Conservation (phyloP, 1,140 invertebrate species). For the Rhagoletis zephyria region DNA sequence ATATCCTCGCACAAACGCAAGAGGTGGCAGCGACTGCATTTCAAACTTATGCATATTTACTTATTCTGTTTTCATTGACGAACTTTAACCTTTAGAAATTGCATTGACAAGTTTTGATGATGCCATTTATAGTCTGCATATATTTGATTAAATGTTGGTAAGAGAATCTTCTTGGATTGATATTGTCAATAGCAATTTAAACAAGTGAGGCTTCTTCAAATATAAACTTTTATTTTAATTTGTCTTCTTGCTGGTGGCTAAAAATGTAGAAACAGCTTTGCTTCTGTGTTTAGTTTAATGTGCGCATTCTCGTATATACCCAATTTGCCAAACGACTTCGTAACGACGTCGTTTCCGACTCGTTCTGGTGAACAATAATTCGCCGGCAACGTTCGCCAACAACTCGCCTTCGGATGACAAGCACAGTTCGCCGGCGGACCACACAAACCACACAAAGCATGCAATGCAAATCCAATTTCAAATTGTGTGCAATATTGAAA, state of each 20-base stretch:
- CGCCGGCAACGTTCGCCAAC: too few species aligned
- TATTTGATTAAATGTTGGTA: neutral
- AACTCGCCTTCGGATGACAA: too few species aligned
- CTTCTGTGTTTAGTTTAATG: neutral
- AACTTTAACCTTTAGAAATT: constrained; percentile 5
- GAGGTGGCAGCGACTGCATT: too few species aligned
- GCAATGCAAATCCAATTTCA: too few species aligned
- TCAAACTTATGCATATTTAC: too few species aligned
- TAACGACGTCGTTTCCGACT: too few species aligned
- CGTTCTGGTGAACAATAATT: too few species aligned
- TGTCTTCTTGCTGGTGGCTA: neutral
- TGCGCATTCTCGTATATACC: neutral
- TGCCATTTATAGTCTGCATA: neutral
- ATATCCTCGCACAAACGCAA: too few species aligned
- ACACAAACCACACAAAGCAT: too few species aligned
- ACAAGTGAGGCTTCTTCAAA: neutral
- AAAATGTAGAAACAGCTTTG: constrained; percentile 23
- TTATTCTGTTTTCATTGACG: neutral
- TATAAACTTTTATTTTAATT: constrained; percentile 21
- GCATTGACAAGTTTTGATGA: neutral
- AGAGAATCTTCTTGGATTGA: neutral
- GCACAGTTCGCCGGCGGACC: too few species aligned
- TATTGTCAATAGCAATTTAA: neutral
- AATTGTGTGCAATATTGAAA: too few species aligned
- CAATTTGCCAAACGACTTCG: too few species aligned